phyloP scores from a whole-genome alignment of 2,113 vertebrate genomes.

The Daboia siamensis region DNA sequence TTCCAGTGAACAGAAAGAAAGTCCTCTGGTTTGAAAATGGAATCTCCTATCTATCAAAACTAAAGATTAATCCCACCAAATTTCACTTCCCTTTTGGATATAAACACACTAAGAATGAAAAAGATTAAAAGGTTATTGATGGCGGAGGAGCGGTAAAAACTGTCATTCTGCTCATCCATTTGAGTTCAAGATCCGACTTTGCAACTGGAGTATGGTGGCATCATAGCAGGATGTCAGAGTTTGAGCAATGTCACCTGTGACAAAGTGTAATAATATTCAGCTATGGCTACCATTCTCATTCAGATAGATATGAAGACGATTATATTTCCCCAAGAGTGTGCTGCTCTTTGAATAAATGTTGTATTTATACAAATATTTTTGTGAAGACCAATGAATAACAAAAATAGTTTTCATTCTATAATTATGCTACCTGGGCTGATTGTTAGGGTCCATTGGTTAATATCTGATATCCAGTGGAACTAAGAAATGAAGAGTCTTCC shows the following conservation, averaged over 20 bases:
- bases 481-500: neutral
- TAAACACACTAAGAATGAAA: neutral
- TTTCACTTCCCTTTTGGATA: neutral
- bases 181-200: neutral
- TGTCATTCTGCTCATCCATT: neutral
- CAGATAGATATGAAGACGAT: neutral
- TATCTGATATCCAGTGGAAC: neutral
- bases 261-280: neutral
- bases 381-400: neutral
- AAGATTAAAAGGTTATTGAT: neutral
- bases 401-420: neutral
- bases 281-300: neutral
- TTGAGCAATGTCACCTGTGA: neutral
- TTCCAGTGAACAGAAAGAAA: neutral
- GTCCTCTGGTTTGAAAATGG: neutral
- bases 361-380: neutral
- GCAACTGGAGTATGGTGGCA: neutral
- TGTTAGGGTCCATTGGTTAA: neutral
- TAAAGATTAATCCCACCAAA: neutral
- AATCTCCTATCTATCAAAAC: neutral
- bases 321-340: neutral
- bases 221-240: neutral
- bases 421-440: neutral
- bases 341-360: neutral
- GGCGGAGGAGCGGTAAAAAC: neutral